Evolutionary conservation across 2,888 invertebrate genomes (phyloP).

Genomic region (Tenthredo mesomela): DNA sequence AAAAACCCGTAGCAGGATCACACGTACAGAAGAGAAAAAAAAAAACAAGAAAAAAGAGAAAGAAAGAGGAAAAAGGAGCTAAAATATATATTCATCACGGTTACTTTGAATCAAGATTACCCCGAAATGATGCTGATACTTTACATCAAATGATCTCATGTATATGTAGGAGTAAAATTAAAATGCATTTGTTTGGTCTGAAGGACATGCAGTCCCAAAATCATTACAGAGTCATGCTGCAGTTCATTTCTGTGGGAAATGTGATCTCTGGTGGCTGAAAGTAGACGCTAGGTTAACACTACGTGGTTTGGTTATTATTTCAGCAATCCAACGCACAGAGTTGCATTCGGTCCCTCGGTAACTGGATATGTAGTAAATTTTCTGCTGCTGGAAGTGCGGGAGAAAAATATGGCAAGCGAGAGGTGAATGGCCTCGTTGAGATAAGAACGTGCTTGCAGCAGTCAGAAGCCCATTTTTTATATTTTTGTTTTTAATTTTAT

Average conservation of each 20-base stretch:
- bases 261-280: not conserved
- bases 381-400: not conserved
- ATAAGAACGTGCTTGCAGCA: slow-evolving; percentile 19
- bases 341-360: not conserved
- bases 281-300: slow-evolving; percentile 12
- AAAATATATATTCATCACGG: not conserved
- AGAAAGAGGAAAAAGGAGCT: not conserved
- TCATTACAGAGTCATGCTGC: not conserved
- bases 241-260: slow-evolving; percentile 5
- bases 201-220: not conserved
- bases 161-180: not conserved
- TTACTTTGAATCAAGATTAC: not conserved
- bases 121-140: not conserved
- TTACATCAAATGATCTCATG: not conserved
- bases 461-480: not conserved
- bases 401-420: slow-evolving; percentile 13
- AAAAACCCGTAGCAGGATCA: not conserved
- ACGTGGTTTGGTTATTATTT: slow-evolving; percentile 21
- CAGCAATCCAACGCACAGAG: not conserved
- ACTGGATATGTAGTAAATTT: slow-evolving; percentile 31
- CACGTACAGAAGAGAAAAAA: not conserved
- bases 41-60: not conserved
- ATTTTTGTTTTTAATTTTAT: not conserved
- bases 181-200: not conserved
- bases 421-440: slow-evolving; percentile 30